Base-by-base conservation (phyloP, 2,888 invertebrate species). In the Ischnus inquisitorius region DNA sequence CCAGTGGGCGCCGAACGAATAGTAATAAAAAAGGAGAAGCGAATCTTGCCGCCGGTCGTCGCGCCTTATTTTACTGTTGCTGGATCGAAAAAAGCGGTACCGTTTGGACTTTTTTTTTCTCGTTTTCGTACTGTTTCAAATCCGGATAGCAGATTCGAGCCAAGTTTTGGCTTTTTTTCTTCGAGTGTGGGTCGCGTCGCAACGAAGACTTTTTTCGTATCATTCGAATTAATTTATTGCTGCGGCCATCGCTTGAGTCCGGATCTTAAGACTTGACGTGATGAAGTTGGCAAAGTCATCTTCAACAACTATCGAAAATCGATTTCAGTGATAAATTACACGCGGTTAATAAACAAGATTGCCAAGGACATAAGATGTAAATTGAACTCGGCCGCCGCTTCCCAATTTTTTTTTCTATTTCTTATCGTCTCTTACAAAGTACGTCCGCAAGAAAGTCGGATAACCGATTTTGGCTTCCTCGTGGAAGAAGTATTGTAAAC, bases 171-270 rank as follows among this genome's bases (percentile, higher is more conserved):
- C 6, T 8, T 51, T 19, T 54, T 54, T 54, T 54, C 16, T 48
- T 48, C 12, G 19, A 19, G 8, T 19, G 8, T 6, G 34, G 14
- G 60, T n/a, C 34, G 60, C n/a, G 60, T 34, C n/a, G 60, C 14
- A 34, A 8, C n/a, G 6, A 34, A 60, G 14, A 60, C 60, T 60
- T 34, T 28, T 34, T 60, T 28, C 2, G 6, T 14, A 60, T n/a
- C n/a, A 8, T 34, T 60, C n/a, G n/a, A 25, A 14, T 28, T 60
- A 60, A 60, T 60, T 60, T 60, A 60, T 60, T 60, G 60, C 34
- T 6, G 12, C 8, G 34, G n/a, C 14, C 14, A 60, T 34, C n/a
- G 34, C 28, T 25, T 14, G n/a, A 4, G 34, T 34, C 2, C 34
- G 1, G 4, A 34, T 34, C 10, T 1, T 22, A 3, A 51, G 16